Evolutionary conservation across 2,797 vertebrate species (phyloP).

Genomic region (Gymnothorax javanicus): DNA sequence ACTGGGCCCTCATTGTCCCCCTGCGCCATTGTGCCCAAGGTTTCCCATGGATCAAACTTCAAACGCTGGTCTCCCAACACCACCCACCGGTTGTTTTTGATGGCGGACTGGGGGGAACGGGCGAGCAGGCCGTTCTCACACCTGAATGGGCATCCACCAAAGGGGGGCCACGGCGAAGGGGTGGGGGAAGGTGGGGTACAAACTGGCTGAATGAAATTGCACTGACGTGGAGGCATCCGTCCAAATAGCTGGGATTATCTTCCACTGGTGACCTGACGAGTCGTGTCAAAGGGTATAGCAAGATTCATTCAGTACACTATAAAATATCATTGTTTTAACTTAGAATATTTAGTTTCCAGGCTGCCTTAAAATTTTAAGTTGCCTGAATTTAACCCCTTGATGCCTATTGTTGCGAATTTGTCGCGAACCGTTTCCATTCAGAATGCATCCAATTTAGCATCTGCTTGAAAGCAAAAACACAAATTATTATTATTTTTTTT

Average conservation of each 20-base stretch:
- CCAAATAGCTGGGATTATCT: background rate
- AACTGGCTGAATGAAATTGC: background rate
- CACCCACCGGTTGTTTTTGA: background rate
- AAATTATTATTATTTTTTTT: too few species aligned
- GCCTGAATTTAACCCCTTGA: too few species aligned
- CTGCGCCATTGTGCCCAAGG: conserved; percentile 38
- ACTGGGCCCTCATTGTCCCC: conserved; percentile 49
- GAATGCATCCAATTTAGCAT: too few species aligned
- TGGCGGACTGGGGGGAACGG: conserved; percentile 1
- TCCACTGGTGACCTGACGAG: background rate
- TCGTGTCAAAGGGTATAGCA: background rate
- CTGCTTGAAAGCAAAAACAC: too few species aligned
- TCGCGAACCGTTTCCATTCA: too few species aligned
- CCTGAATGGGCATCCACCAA: conserved; percentile 11
- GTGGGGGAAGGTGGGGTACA: background rate
- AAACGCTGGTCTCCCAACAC: conserved; percentile 50
- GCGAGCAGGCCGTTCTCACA: conserved; percentile 27
- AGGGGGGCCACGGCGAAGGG: background rate
- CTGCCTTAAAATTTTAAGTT: too few species aligned
- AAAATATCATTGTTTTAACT: too few species aligned
- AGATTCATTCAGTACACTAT: background rate
- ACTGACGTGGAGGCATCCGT: background rate
- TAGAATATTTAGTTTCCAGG: too few species aligned
- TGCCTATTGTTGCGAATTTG: too few species aligned
- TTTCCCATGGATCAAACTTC: conserved; percentile 58